Percentiles rank a stretch among this genome's conserved stretches.
Evolutionary conservation across 2,113 vertebrate genomes (phyloP).

Genomic region (Synchiropus splendidus): DNA sequence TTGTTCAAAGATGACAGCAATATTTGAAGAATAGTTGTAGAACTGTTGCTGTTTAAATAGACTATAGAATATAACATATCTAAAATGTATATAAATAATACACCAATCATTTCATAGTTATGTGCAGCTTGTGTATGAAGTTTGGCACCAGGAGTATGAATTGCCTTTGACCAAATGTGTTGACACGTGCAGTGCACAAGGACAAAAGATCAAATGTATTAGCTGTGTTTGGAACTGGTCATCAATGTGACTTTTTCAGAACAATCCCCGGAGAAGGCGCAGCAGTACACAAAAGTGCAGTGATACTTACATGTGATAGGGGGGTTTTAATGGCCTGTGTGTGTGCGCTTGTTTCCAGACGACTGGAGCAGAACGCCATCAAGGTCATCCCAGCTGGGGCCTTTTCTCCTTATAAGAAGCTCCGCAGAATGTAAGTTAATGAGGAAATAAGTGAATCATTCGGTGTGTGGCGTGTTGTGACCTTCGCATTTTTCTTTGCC

Average conservation of each 20-base stretch:
- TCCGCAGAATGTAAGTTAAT: conserved; percentile 90
- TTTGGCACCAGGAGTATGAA: no score
- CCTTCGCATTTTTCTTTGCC: conserved; percentile 19
- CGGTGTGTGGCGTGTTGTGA: conserved; percentile 7
- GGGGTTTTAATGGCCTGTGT: conserved; percentile 33
- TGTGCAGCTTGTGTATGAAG: no score
- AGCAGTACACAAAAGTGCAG: conserved; percentile 22
- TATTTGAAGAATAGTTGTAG: no score
- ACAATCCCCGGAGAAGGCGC: conserved; percentile 21
- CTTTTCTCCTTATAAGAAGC: conserved; percentile 95
- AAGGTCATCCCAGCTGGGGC: conserved; percentile 93
- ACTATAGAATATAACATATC: no score
- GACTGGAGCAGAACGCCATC: conserved; percentile 97
- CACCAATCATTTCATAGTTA: no score
- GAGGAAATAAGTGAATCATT: conserved; percentile 15
- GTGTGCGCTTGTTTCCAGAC: conserved; percentile 73
- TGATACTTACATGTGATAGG: conserved; percentile 44
- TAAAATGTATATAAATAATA: no score
- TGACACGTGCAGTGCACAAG: conserved; percentile 11
- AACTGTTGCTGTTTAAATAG: no score
- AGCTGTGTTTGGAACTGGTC: conserved; percentile 28
- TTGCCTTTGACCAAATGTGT: no score
- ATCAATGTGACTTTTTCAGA: conserved; percentile 48
- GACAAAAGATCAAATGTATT: conserved; percentile 41
- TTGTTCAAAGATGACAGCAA: no score